A percentile compares a stretch with the other conserved stretches of the same genome.
These are phyloP conservation scores for Oceanodroma leucorhoa DNA, from an alignment of 2,797 vertebrate species.

Conservation along the genomic window DNA sequence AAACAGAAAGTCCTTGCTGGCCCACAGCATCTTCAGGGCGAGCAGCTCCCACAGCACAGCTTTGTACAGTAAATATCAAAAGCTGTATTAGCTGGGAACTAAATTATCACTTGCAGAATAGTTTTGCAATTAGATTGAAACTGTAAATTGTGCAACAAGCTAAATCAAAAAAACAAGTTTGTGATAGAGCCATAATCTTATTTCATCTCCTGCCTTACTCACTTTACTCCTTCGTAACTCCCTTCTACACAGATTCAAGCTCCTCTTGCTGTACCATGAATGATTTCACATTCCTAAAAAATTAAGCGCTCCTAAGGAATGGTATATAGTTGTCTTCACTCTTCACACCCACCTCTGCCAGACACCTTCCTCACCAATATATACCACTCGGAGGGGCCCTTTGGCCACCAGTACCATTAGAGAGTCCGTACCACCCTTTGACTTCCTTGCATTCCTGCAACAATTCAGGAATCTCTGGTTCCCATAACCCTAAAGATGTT, in stretches of 20 bases:
- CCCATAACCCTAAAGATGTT: background rate
- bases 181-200: conserved; percentile 50
- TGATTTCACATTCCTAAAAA: conserved; percentile 6
- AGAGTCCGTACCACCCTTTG: background rate
- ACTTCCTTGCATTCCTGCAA: background rate
- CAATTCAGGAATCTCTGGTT: background rate
- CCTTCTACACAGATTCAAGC: background rate
- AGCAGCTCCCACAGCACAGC: background rate
- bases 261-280: background rate
- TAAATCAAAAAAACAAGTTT: conserved; percentile 44
- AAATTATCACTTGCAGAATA: conserved; percentile 26
- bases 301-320: background rate
- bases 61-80: background rate
- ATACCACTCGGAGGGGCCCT: background rate
- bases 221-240: background rate
- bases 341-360: background rate
- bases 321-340: background rate
- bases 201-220: conserved; percentile 59
- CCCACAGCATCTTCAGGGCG: background rate
- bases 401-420: background rate
- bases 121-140: conserved; percentile 46
- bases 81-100: background rate
- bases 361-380: background rate
- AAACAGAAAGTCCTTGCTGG: background rate
- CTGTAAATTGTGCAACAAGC: conserved; percentile 51